Evolutionary conservation across 1,140 invertebrate genomes (phyloP), one percentile per base, ranked within the genome.

Genomic region (Augochlora pura): DNA sequence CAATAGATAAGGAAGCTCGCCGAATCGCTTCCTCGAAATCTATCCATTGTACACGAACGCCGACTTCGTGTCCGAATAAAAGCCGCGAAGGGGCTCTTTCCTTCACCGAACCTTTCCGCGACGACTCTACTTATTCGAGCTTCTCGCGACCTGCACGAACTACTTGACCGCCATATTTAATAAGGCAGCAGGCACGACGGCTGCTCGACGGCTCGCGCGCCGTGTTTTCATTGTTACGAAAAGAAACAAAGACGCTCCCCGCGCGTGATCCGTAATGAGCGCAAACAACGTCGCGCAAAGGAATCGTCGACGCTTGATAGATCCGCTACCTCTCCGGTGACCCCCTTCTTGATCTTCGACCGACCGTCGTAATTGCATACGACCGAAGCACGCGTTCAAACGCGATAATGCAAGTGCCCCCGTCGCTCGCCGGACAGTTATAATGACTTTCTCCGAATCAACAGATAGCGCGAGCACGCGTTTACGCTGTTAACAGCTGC

Each of bases 371-470:
- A 21, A 66, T 64, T 5, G 49, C 49, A 1, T 49, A 1, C 49
- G 70, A 74, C 66, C 77, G 38, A 66, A 74, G 63, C 52, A 21
- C 49, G 32, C 54, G 42, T 67, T 6, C 39, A n/a, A 9, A 3
- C 39, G n/a, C 65, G 71, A 71, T 84, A 84, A 77, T 54, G 81
- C 25, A 39, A 66, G 54, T 62, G 18, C n/a, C 62, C 72, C 38
- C 60, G 59, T 18, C 49, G 63, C 38, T 62, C 57, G 32, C 42
- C 59, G 38, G 64, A 63, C 49, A 69, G 65, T n/a, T 59, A 57
- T 68, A 63, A 81, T 69, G 49, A 77, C 60, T 81, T 85, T 85
- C 79, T 72, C 42, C 70, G 81, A 82, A 77, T 81, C 73, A 81
- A 84, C 81, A 83, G 70, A 86, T 83, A 86, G 38, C 49, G 52